Base-by-base conservation (phyloP, 2,797 vertebrate genomes). In the Poecilia gillii region DNA sequence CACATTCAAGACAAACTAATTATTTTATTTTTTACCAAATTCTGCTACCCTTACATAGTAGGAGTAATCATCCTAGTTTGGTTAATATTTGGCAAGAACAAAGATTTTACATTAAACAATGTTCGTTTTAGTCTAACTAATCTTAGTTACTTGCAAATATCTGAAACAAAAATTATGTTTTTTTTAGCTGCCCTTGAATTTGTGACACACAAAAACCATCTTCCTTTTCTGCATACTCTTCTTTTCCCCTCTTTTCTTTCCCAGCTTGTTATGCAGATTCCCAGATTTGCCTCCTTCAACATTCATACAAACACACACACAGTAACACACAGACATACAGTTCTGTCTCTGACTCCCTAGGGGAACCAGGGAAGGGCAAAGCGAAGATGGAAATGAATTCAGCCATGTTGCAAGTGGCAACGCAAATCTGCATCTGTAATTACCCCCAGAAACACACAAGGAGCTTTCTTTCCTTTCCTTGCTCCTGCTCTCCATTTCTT, bases 341-440 rank as follows among this genome's bases (percentile, higher is more conserved):
- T 85, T 87, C 81, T 92, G 88, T 91, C 86, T 92, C 88, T 81
- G 84, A 89, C 93, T 96, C 95, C 95, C 95, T 92, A 92, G 95
- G 94, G 95, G 95, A 90, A 91, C 82, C 74, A 77, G 88, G 93
- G 95, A 95, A 96, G 94, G 94, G 95, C 95, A 95, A 93, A 93
- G 92, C 55, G 79, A 95, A 94, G 93, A 96, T 95, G 94, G 94
- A 96, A 96, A 96, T 96, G 94, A 96, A 96, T 95, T 96, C 95
- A 96, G 95, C 94, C 94, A 96, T 96, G 95, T 95, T 96, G 95
- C 95, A 94, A 96, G 95, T 96, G 95, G 95, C 95, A 96, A 94
- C 91, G 90, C 93, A 93, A 96, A 96, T 96, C 96, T 96, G 95
- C 96, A 96, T 96, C 95, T 95, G 95, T 96, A 96, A 96, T 96